phyloP scores from a whole-genome alignment of 2,888 invertebrate species.

The Ormyrus nitidulus region DNA sequence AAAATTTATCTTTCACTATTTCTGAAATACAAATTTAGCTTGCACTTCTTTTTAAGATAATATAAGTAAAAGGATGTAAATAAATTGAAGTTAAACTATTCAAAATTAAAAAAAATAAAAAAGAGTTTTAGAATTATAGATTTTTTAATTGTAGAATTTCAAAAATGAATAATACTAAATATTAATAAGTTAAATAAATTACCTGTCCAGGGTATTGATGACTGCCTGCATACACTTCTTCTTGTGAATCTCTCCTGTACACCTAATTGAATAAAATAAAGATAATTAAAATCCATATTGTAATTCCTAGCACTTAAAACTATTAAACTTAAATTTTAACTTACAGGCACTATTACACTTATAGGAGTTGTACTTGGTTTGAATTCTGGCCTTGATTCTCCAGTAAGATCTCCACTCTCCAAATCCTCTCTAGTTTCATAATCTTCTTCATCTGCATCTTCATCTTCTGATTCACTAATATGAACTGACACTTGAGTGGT shows the following conservation, averaged over 20 bases:
- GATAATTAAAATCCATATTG: constrained; percentile 13
- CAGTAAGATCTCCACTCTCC: constrained; percentile 73
- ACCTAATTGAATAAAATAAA: constrained; percentile 79
- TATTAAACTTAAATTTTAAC: constrained; percentile 49
- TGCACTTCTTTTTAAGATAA: constrained; percentile 7
- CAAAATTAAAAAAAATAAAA: neutral
- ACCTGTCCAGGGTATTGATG: constrained; percentile 93
- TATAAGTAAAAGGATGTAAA: neutral
- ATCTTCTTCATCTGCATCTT: constrained; percentile 85
- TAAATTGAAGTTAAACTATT: constrained; percentile 2
- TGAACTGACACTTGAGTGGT: constrained; percentile 93
- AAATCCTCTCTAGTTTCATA: constrained; percentile 80
- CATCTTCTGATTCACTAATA: constrained; percentile 96
- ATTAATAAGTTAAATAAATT: constrained; percentile 32
- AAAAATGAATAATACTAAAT: neutral
- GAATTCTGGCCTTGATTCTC: constrained; percentile 64
- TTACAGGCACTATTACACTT: constrained; percentile 72
- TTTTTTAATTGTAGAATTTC: too few relatives aligned
- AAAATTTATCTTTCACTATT: constrained; percentile 64
- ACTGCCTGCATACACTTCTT: constrained; percentile 96
- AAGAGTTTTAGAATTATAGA: too few relatives aligned
- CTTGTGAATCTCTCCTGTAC: constrained; percentile 96
- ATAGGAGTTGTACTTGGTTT: constrained; percentile 67
- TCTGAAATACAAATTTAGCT: constrained; percentile 62
- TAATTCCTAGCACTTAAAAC: constrained; percentile 5